Evolutionary conservation across 1,140 invertebrate species (phyloP).

Genomic region (Triops cancriformis): DNA sequence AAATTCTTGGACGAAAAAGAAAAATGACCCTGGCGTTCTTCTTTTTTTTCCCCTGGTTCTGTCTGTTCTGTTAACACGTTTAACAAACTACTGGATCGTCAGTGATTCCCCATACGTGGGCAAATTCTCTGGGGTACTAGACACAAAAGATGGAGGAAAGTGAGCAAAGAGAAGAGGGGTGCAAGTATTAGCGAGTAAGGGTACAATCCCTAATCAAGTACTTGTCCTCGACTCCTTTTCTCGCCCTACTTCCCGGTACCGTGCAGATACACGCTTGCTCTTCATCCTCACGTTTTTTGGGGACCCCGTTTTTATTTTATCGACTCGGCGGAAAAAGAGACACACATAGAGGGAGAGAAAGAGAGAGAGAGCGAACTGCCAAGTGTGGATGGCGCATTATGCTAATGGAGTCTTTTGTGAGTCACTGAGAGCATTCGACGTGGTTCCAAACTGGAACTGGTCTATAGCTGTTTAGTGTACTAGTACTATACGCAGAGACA

Average conservation of each 20-base stretch:
- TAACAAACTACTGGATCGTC: not conserved
- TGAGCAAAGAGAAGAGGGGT: not conserved
- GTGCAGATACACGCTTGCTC: not conserved
- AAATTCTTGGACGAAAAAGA: too few relatives aligned
- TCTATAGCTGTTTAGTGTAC: not conserved
- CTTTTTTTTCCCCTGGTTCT: too few relatives aligned
- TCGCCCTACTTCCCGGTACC: not conserved
- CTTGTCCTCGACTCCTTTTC: conserved; percentile 7
- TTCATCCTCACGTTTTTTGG: not conserved
- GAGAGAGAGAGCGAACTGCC: not conserved
- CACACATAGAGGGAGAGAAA: not conserved
- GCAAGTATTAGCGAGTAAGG: conserved; percentile 13
- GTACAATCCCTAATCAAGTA: conserved; percentile 14
- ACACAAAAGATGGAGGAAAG: not conserved
- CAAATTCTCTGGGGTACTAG: not conserved
- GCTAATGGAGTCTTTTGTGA: conserved; percentile 13
- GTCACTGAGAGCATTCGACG: conserved; percentile 9
- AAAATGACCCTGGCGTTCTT: too few relatives aligned
- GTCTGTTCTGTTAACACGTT: too few relatives aligned
- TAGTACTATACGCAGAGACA: too few relatives aligned
- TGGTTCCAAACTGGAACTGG: not conserved
- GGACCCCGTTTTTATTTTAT: not conserved
- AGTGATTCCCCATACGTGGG: not conserved
- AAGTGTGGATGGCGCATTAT: conserved; percentile 13
- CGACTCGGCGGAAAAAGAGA: not conserved